These are phyloP conservation scores for Argyra leucocephala DNA, from an alignment of 2,888 invertebrate species.

Conservation along the genomic window DNA sequence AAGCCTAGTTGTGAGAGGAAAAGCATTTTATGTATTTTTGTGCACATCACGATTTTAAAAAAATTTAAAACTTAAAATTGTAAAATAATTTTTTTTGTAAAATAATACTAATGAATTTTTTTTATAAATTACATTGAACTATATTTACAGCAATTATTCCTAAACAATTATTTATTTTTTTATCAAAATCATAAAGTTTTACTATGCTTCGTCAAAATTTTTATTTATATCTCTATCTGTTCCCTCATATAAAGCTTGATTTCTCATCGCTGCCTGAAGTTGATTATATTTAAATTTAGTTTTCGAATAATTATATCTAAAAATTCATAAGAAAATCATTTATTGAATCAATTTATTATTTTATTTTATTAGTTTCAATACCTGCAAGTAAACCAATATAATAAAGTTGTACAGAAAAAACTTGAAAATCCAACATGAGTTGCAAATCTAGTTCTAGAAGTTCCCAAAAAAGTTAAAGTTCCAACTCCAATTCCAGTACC, in stretches of 20 bases:
- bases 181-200: too few relatives aligned
- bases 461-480: conserved; percentile 60
- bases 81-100: too few relatives aligned
- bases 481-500: conserved; percentile 59
- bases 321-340: too few relatives aligned
- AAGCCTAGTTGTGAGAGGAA: too few relatives aligned
- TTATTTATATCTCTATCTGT: conserved; percentile 45
- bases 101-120: too few relatives aligned
- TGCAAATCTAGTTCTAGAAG: conserved; percentile 56
- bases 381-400: conserved; percentile 60
- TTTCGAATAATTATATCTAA: conserved; percentile 57
- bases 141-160: too few relatives aligned
- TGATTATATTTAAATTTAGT: conserved; percentile 56
- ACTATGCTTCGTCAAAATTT: conserved; percentile 8
- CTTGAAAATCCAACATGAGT: conserved; percentile 58
- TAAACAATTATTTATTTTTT: too few relatives aligned
- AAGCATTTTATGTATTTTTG: too few relatives aligned
- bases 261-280: conserved; percentile 53
- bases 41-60: too few relatives aligned
- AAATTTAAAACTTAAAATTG: too few relatives aligned
- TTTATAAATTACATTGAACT: too few relatives aligned
- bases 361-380: conserved; percentile 19
- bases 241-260: conserved; percentile 55
- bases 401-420: conserved; percentile 54
- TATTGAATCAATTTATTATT: background rate